These are phyloP conservation scores for Nephila pilipes DNA, from an alignment of 1,140 invertebrate species.

Conservation along the genomic window DNA sequence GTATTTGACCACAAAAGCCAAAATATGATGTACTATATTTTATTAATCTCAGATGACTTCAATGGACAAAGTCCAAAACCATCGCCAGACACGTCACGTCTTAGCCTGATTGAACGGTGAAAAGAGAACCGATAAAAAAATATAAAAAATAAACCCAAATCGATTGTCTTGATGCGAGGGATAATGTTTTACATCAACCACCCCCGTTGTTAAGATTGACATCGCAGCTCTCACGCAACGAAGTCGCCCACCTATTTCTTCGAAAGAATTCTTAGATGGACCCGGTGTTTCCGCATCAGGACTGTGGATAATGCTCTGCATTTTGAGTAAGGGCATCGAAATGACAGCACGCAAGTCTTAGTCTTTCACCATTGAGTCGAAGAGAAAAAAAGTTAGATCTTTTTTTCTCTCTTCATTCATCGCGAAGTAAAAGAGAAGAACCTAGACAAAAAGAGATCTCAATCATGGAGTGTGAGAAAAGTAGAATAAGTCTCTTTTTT, in stretches of 20 bases:
- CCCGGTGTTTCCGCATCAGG: not conserved
- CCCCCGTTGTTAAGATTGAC: constrained; percentile 41
- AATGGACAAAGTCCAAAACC: constrained; percentile 36
- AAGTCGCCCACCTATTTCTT: constrained; percentile 42
- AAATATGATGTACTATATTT: constrained; percentile 7
- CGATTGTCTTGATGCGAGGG: constrained; percentile 45
- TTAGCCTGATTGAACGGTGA: constrained; percentile 12
- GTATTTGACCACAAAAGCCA: not conserved
- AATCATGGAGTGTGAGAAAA: too few species aligned
- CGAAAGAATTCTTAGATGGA: constrained; percentile 26
- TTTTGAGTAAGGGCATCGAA: constrained; percentile 20
- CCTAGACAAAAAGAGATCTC: too few species aligned
- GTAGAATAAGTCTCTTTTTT: too few species aligned
- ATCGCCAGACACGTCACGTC: constrained; percentile 21
- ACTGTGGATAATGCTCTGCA: constrained; percentile 15
- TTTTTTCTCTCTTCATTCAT: too few species aligned
- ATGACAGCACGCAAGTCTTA: constrained; percentile 35
- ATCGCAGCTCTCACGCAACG: constrained; percentile 42
- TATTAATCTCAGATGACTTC: constrained; percentile 47
- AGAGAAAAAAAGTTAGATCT: not conserved
- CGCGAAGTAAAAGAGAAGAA: too few species aligned
- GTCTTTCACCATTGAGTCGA: not conserved
- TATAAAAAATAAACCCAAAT: constrained; percentile 27
- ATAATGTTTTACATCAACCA: constrained; percentile 60
- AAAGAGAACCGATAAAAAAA: constrained; percentile 26